These are phyloP conservation scores for Anthoscopus minutus DNA, from an alignment of 2,113 vertebrate species.

Conservation along the genomic window DNA sequence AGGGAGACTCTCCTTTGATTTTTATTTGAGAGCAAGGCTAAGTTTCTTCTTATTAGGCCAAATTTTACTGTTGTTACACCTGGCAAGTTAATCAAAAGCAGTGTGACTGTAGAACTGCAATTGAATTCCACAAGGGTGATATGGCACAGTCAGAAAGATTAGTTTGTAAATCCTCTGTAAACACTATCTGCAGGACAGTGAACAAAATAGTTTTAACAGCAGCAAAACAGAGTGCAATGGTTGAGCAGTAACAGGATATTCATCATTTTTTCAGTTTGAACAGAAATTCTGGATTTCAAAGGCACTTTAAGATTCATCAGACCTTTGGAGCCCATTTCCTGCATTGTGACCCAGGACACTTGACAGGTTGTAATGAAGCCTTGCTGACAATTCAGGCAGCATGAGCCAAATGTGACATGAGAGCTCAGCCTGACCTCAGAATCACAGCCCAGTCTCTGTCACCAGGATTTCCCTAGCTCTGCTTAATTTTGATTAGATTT, in stretches of 20 bases:
- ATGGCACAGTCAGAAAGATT: neutral
- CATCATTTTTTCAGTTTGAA: neutral
- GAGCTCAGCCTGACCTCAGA: neutral
- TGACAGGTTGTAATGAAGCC: neutral
- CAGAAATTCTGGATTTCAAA: neutral
- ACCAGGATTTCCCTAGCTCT: neutral
- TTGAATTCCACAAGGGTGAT: neutral
- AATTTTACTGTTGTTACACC: neutral
- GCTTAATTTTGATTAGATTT: neutral
- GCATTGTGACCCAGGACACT: neutral
- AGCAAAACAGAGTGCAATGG: neutral
- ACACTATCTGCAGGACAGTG: neutral
- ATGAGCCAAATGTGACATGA: neutral
- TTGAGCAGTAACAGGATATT: neutral
- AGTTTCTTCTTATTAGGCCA: neutral
- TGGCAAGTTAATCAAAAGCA: neutral
- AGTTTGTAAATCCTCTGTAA: neutral
- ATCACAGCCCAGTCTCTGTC: neutral
- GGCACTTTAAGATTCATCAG: neutral
- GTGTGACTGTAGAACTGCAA: neutral
- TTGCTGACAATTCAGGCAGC: neutral
- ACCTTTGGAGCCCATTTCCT: neutral
- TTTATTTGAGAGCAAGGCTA: neutral
- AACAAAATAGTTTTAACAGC: neutral
- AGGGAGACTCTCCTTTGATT: neutral